Evolutionary conservation across 2,888 invertebrate species (phyloP).

Genomic region (Drosophila prostipennis): DNA sequence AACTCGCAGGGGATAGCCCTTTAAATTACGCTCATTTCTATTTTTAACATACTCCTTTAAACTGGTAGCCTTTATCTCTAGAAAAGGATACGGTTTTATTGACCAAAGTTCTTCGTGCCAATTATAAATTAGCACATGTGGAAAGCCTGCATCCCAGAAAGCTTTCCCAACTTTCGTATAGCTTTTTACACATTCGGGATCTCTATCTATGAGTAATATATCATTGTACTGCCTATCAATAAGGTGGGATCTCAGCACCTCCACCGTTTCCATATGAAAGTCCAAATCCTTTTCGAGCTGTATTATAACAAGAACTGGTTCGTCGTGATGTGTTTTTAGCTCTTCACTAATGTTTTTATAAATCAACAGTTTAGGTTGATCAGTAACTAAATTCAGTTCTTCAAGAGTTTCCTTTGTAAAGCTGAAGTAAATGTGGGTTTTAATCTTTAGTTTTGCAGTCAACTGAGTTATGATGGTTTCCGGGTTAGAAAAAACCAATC

Average conservation of each 20-base stretch:
- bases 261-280: neutral
- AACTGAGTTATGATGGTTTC: slow-evolving; percentile 4
- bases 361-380: slow-evolving; percentile 6
- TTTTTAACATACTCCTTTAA: neutral
- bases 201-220: slow-evolving; percentile 15
- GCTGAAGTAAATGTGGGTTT: slow-evolving; percentile 16
- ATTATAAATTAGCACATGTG: neutral
- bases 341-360: slow-evolving; percentile 18
- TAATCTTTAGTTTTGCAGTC: slow-evolving; percentile 3
- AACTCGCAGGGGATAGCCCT: slow-evolving; percentile 34
- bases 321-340: slow-evolving; percentile 14
- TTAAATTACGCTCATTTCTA: slow-evolving; percentile 1
- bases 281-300: slow-evolving; percentile 6
- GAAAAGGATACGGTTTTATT: neutral
- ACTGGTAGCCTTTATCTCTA: neutral
- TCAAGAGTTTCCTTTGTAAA: neutral
- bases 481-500: neutral
- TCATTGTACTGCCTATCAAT: slow-evolving; percentile 32
- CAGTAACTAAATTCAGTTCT: neutral
- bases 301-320: slow-evolving; percentile 24
- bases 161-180: neutral
- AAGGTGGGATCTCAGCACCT: slow-evolving; percentile 8
- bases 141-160: slow-evolving; percentile 27
- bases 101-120: slow-evolving; percentile 4
- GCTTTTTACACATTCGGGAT: neutral